Conservation (phyloP, 2,888 invertebrate species). For the Ennomos erosarius region DNA sequence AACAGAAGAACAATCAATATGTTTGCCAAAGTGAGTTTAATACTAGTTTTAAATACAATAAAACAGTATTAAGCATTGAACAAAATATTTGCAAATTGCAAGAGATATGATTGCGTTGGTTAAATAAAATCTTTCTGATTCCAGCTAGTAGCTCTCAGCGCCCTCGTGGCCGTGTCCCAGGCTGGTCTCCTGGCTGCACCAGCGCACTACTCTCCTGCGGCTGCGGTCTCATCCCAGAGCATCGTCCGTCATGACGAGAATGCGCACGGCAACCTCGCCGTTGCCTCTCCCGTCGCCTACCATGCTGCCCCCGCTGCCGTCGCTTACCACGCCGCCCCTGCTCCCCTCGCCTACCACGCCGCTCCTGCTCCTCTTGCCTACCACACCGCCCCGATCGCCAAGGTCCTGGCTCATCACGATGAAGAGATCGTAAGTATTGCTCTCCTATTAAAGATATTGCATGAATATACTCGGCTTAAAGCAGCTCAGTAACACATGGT, state of each 20-base stretch:
- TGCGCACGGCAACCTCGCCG: slow-evolving; percentile 43
- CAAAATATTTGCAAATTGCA: not conserved
- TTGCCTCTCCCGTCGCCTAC: slow-evolving; percentile 44
- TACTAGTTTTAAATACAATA: too few relatives aligned
- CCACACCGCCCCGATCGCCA: slow-evolving; percentile 39
- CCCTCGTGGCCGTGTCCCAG: slow-evolving; percentile 49
- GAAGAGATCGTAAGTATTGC: slow-evolving; percentile 19
- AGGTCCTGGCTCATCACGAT: slow-evolving; percentile 26
- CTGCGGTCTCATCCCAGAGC: slow-evolving; percentile 67
- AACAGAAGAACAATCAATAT: slow-evolving; percentile 55
- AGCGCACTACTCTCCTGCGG: slow-evolving; percentile 64
- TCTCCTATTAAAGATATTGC: slow-evolving; percentile 9
- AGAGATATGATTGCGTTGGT: not conserved
- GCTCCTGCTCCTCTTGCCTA: slow-evolving; percentile 40
- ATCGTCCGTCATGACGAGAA: slow-evolving; percentile 69
- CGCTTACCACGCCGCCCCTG: slow-evolving; percentile 48
- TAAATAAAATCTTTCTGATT: slow-evolving; percentile 17
- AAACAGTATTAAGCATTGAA: too few relatives aligned
- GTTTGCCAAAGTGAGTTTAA: slow-evolving; percentile 65
- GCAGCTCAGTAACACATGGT: slow-evolving; percentile 9
- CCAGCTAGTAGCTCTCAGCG: slow-evolving; percentile 55
- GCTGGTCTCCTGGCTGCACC: slow-evolving; percentile 60
- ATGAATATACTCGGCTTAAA: slow-evolving; percentile 36
- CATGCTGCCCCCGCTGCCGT: slow-evolving; percentile 42
- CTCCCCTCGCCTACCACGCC: slow-evolving; percentile 46